These are phyloP conservation scores for Sebastes nivosus DNA, from an alignment of 2,797 vertebrate species.

Conservation along the genomic window DNA sequence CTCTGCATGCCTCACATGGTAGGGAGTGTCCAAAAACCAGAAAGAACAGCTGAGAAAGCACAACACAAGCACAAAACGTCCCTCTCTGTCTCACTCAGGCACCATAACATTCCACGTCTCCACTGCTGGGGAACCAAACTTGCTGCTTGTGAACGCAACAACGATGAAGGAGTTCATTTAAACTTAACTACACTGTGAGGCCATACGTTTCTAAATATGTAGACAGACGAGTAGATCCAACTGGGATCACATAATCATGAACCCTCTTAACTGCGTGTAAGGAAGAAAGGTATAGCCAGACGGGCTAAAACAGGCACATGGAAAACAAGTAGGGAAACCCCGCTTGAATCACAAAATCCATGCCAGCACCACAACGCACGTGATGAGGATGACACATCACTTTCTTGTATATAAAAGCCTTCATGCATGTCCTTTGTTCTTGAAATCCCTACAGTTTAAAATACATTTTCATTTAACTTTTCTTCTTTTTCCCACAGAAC, in stretches of 20 bases:
- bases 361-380: background rate
- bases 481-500: background rate
- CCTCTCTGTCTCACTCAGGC: background rate
- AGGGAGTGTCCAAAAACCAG: slow-evolving; percentile 49
- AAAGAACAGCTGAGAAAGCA: slow-evolving; percentile 74
- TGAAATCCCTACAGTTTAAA: background rate
- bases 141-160: slow-evolving; percentile 3
- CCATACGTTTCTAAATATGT: slow-evolving; percentile 12
- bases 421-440: background rate
- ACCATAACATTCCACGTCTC: slow-evolving; percentile 15
- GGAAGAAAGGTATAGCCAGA: background rate
- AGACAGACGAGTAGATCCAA: background rate
- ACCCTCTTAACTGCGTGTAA: background rate
- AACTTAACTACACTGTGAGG: background rate
- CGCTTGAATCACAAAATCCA: slow-evolving; percentile 49
- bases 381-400: slow-evolving; percentile 14
- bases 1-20: slow-evolving; percentile 63
- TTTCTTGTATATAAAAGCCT: slow-evolving; percentile 6
- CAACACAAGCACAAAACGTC: slow-evolving; percentile 39
- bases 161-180: background rate
- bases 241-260: background rate
- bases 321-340: slow-evolving; percentile 60
- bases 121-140: slow-evolving; percentile 24
- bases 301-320: background rate
- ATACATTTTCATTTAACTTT: background rate